Evolutionary conservation across 2,888 invertebrate species (phyloP).

Genomic region (Axea sp.): DNA sequence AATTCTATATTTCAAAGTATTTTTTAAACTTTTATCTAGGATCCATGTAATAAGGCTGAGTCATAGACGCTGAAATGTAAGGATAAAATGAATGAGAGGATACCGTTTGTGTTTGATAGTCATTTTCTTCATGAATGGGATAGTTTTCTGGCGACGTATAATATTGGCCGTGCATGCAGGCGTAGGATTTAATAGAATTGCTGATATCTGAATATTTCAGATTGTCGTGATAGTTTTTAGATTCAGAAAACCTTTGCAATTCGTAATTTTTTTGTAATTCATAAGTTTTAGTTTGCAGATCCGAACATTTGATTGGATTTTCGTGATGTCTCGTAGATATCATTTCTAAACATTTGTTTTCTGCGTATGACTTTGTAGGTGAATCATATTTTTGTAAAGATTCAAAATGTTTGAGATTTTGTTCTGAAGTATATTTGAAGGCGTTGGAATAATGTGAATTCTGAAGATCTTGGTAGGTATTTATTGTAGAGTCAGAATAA

Average conservation of each 20-base stretch:
- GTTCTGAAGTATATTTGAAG: conserved; percentile 69
- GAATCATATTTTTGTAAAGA: conserved; percentile 62
- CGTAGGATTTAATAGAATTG: conserved; percentile 69
- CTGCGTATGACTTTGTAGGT: conserved; percentile 63
- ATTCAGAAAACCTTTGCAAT: conserved; percentile 71
- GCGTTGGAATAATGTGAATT: conserved; percentile 68
- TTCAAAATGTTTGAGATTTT: conserved; percentile 66
- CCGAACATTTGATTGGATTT: conserved; percentile 55
- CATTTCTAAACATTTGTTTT: conserved; percentile 60
- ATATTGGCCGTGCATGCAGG: conserved; percentile 74
- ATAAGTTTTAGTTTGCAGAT: conserved; percentile 47
- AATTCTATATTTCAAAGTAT: no score
- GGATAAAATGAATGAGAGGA: conserved; percentile 75
- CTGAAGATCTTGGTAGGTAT: conserved; percentile 65
- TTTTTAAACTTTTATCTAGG: conserved; percentile 73
- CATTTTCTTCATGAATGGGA: conserved; percentile 72
- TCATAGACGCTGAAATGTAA: conserved; percentile 75
- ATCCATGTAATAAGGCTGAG: conserved; percentile 76
- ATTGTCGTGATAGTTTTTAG: conserved; percentile 69
- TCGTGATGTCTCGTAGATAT: conserved; percentile 63
- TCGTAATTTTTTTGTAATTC: conserved; percentile 66
- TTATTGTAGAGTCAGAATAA: conserved; percentile 63
- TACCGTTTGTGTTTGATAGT: conserved; percentile 71
- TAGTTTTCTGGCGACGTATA: conserved; percentile 73
- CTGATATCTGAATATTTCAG: conserved; percentile 70